A percentile compares a stretch with the other conserved stretches of the same genome.
Evolutionary conservation across 2,797 vertebrate genomes (phyloP).

Genomic region (Rachycentron canadum): DNA sequence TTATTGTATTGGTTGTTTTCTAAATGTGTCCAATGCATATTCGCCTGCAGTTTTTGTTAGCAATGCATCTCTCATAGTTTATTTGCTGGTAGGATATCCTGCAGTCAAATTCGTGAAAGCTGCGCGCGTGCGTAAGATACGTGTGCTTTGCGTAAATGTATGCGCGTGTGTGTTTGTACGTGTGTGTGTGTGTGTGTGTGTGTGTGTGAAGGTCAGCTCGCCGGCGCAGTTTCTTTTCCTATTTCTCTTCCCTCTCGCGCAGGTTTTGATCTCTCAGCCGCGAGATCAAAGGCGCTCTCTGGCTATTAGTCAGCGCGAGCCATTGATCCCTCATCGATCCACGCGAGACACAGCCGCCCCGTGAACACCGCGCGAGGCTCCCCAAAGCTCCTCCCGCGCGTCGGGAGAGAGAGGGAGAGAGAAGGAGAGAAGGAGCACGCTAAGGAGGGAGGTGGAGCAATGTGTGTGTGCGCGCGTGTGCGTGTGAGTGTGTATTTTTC

Average conservation of each 20-base stretch:
- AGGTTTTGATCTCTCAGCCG: conserved; percentile 91
- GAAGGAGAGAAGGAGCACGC: conserved; percentile 38
- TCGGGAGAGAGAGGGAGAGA: conserved; percentile 73
- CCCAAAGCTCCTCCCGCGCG: conserved; percentile 87
- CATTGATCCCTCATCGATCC: conserved; percentile 93
- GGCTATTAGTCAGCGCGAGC: conserved; percentile 92
- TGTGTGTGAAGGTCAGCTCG: conserved; percentile 85
- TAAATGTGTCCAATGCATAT: conserved; percentile 30
- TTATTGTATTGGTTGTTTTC: conserved; percentile 22
- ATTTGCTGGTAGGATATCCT: conserved; percentile 73
- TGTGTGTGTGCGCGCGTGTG: conserved; percentile 28
- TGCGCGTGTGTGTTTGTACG: not conserved
- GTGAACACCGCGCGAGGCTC: conserved; percentile 88
- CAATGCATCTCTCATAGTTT: conserved; percentile 40
- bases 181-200: conserved; percentile 27
- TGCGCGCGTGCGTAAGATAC: conserved; percentile 42
- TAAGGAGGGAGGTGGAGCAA: too few species aligned
- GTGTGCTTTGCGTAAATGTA: conserved; percentile 40
- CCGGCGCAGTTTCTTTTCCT: conserved; percentile 80
- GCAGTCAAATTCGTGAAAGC: conserved; percentile 69
- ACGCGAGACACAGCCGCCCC: conserved; percentile 89
- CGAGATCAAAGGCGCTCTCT: conserved; percentile 92
- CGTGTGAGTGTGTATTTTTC: conserved; percentile 70
- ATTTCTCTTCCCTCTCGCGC: conserved; percentile 82
- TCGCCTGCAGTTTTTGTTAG: conserved; percentile 23